A percentile compares a stretch with the other conserved stretches of the same genome.
Conservation (phyloP, 2,888 invertebrate genomes). For the Drosophila hawaiiensis region DNA sequence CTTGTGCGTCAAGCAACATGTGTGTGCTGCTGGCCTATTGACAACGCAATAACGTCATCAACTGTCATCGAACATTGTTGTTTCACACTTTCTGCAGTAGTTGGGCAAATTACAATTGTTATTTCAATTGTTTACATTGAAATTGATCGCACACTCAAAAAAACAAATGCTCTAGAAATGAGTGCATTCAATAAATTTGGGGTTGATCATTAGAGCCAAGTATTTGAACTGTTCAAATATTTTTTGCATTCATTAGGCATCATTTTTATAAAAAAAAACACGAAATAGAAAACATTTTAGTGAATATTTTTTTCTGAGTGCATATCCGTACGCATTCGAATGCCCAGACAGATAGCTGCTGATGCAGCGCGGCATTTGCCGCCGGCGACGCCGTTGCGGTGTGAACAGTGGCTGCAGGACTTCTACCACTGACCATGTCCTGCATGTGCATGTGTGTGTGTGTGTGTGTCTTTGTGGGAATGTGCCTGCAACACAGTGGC, state of each 20-base stretch:
- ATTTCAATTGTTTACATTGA: conserved; percentile 69
- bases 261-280: neutral
- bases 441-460: neutral
- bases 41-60: conserved; percentile 72
- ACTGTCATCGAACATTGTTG: conserved; percentile 57
- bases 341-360: conserved; percentile 16
- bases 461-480: conserved; percentile 33
- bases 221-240: neutral
- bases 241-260: too few relatives aligned
- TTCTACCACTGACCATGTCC: conserved; percentile 23
- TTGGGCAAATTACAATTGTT: conserved; percentile 74
- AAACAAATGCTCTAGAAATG: neutral
- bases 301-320: neutral
- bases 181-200: neutral
- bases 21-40: conserved; percentile 46
- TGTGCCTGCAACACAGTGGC: conserved; percentile 17
- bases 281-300: neutral
- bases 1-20: conserved; percentile 43
- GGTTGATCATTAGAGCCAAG: neutral
- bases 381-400: conserved; percentile 30
- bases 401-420: conserved; percentile 50
- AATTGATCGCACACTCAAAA: conserved; percentile 52
- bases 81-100: conserved; percentile 71
- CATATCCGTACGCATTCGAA: conserved; percentile 20
- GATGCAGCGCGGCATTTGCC: conserved; percentile 33